These are phyloP conservation scores for Picus viridis DNA, from an alignment of 2,797 vertebrate species.

Conservation along the genomic window DNA sequence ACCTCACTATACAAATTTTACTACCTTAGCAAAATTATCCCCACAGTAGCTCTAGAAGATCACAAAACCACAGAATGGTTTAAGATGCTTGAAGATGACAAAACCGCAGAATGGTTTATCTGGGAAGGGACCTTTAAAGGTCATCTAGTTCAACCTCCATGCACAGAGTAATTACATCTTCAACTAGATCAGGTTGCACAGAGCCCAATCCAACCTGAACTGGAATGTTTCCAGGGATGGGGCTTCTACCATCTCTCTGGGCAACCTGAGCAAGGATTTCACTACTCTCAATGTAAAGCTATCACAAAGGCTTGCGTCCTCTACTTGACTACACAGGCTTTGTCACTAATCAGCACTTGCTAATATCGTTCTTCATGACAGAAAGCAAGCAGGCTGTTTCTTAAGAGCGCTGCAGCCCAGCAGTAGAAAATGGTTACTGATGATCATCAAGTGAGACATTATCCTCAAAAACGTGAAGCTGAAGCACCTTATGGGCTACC, in stretches of 20 bases:
- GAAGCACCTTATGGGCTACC: neutral
- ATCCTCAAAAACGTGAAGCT: neutral
- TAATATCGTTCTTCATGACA: neutral
- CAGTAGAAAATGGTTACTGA: neutral
- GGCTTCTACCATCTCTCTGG: too few species aligned
- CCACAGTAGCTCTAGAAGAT: neutral
- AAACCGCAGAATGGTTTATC: too few species aligned
- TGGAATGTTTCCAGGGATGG: too few species aligned
- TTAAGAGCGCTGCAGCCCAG: neutral
- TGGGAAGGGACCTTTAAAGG: too few species aligned
- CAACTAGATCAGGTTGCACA: too few species aligned
- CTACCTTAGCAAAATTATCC: neutral
- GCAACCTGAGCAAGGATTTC: too few species aligned
- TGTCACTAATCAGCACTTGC: neutral
- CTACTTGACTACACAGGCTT: neutral
- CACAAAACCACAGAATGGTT: too few species aligned
- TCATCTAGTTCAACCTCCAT: too few species aligned
- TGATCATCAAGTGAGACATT: neutral
- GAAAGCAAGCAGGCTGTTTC: neutral
- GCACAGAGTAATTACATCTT: too few species aligned
- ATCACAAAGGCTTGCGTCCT: neutral
- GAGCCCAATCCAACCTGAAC: too few species aligned
- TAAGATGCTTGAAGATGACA: neutral
- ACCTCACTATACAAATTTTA: neutral
- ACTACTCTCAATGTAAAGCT: neutral